A percentile compares a stretch with the other conserved stretches of the same genome.
Conservation (phyloP, 37 sponge, comb jelly and placozoan genomes). For the Aphrocallistes beatrix region DNA sequence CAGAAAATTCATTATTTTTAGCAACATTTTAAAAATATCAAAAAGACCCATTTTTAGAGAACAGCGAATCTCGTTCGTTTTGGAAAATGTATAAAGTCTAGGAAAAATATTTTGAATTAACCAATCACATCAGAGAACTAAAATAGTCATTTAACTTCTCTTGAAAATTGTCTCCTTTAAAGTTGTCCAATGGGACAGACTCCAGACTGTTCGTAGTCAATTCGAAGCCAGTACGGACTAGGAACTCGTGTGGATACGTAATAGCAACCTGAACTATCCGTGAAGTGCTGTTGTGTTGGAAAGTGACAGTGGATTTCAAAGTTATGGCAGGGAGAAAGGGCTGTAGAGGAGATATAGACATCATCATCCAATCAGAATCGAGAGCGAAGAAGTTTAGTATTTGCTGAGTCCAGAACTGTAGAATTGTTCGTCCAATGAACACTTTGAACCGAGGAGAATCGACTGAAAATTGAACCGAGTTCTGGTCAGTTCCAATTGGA, state of each 20-base stretch:
- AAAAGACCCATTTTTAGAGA: too few species aligned
- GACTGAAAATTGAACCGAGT: neutral
- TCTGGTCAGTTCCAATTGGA: conserved; percentile 9
- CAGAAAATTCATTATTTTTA: too few species aligned
- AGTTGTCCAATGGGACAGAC: neutral
- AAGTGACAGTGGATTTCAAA: neutral
- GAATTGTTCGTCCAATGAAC: neutral
- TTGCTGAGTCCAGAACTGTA: neutral
- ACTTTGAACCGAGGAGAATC: neutral
- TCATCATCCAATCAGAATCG: neutral
- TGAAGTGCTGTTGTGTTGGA: neutral
- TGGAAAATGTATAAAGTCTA: too few species aligned
- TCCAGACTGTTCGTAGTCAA: neutral
- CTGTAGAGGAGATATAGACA: neutral
- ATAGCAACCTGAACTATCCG: neutral
- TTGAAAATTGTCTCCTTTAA: neutral
- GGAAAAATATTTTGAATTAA: too few species aligned
- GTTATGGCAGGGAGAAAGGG: neutral
- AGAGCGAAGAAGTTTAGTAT: neutral
- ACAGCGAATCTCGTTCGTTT: too few species aligned
- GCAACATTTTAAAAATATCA: too few species aligned
- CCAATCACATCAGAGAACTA: neutral
- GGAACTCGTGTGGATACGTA: neutral
- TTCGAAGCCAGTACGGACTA: neutral
- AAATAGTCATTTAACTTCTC: neutral